Evolutionary conservation across 2,888 invertebrate species (phyloP).

Genomic region (Epirrhoe tristata): DNA sequence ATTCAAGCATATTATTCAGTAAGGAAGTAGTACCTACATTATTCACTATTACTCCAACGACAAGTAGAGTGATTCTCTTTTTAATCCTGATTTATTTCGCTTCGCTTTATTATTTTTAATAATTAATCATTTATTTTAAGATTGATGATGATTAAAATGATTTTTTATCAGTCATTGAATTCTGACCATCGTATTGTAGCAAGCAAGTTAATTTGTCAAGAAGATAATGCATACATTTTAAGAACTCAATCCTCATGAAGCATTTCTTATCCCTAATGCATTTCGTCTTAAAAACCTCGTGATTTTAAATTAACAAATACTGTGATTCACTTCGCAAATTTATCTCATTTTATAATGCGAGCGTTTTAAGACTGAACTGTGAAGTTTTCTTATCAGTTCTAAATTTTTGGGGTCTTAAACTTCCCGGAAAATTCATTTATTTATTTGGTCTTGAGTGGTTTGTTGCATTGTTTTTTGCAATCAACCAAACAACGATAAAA

Average conservation of each 20-base stretch:
- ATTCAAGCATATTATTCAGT: too few species aligned
- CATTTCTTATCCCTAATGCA: slow-evolving; percentile 59
- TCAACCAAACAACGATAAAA: too few species aligned
- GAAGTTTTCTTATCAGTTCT: slow-evolving; percentile 5
- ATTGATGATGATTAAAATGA: not conserved
- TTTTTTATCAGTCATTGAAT: slow-evolving; percentile 4
- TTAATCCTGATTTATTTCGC: too few species aligned
- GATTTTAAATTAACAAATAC: slow-evolving; percentile 52
- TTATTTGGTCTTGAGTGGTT: not conserved
- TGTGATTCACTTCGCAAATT: slow-evolving; percentile 49
- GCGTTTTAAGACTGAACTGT: not conserved
- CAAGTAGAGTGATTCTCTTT: too few species aligned
- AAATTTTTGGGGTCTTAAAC: not conserved
- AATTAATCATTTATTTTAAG: too few species aligned
- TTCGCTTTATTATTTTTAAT: too few species aligned
- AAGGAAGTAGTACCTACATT: too few species aligned
- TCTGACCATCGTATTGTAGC: not conserved
- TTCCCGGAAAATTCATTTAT: not conserved
- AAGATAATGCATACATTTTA: slow-evolving; percentile 18
- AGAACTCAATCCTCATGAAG: slow-evolving; percentile 58
- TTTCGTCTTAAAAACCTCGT: slow-evolving; percentile 51
- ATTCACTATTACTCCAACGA: too few species aligned
- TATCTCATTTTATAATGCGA: slow-evolving; percentile 4
- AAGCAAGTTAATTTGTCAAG: slow-evolving; percentile 27
- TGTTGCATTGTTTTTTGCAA: too few species aligned